Evolutionary conservation across 2,888 invertebrate species (phyloP).

Genomic region (Tiphia femorata): DNA sequence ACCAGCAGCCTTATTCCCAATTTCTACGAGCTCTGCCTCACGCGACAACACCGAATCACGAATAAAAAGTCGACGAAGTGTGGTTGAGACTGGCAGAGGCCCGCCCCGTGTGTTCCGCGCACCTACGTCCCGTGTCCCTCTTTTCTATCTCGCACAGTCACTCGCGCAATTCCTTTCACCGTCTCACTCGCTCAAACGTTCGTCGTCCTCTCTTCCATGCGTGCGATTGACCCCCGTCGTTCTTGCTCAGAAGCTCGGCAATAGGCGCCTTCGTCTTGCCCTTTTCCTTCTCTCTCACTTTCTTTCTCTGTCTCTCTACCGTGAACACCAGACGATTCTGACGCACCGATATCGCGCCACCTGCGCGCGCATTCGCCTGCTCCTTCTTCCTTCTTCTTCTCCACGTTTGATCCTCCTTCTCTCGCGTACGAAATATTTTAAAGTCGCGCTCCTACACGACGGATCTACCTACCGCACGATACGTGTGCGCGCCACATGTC

Average conservation of each 20-base stretch:
- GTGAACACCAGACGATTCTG: conserved; percentile 50
- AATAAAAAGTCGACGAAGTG: conserved; percentile 34
- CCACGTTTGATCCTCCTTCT: too few species aligned
- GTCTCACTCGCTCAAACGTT: conserved; percentile 26
- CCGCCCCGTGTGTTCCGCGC: conserved; percentile 44
- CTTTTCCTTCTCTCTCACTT: conserved; percentile 19
- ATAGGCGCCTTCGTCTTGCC: conserved; percentile 16
- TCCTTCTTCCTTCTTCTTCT: not conserved
- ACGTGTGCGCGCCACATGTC: too few species aligned
- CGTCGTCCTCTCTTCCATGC: conserved; percentile 29
- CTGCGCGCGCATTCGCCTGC: conserved; percentile 60
- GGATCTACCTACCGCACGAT: too few species aligned
- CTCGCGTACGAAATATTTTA: too few species aligned
- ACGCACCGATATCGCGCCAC: conserved; percentile 67
- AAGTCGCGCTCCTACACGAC: too few species aligned
- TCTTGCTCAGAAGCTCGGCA: not conserved
- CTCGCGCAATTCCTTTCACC: not conserved
- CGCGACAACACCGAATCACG: too few species aligned
- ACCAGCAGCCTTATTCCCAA: too few species aligned
- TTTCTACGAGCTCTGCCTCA: too few species aligned
- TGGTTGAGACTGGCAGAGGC: conserved; percentile 38
- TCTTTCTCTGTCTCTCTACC: conserved; percentile 34
- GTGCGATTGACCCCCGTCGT: not conserved
- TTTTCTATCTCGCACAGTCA: too few species aligned
- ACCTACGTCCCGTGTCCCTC: conserved; percentile 24